phyloP scores from a whole-genome alignment of 2,113 vertebrate species.

The Pedetes capensis region DNA sequence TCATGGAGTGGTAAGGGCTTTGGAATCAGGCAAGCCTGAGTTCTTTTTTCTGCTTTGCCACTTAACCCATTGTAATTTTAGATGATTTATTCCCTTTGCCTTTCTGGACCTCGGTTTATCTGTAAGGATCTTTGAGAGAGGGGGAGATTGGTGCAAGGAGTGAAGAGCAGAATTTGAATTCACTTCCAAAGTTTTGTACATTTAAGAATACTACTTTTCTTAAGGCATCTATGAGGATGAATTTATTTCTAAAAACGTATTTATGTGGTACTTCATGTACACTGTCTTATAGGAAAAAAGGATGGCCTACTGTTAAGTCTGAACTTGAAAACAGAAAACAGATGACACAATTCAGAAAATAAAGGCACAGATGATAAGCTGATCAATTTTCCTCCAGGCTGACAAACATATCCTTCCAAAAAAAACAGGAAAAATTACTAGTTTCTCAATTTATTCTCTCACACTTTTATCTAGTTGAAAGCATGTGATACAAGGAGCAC shows the following conservation, averaged over 20 bases:
- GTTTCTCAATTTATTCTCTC: slow-evolving; percentile 31
- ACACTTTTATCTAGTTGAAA: slow-evolving; percentile 53
- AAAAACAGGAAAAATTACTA: slow-evolving; percentile 22
- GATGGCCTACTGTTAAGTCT: background rate
- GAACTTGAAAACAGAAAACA: slow-evolving; percentile 35
- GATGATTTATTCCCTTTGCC: background rate
- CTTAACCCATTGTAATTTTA: background rate
- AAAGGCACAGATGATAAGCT: too few relatives aligned
- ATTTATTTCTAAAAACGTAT: slow-evolving; percentile 5
- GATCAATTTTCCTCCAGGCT: slow-evolving; percentile 20
- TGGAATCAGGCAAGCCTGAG: background rate
- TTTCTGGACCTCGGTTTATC: background rate
- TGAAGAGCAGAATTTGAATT: slow-evolving; percentile 44
- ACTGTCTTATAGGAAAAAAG: background rate
- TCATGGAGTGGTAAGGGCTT: background rate
- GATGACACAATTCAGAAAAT: too few relatives aligned
- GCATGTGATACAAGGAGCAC: background rate
- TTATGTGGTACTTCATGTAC: background rate
- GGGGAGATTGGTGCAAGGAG: background rate
- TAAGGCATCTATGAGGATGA: background rate
- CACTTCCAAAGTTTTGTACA: slow-evolving; percentile 3
- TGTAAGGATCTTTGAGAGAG: background rate
- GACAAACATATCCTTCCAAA: background rate
- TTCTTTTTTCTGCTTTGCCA: background rate
- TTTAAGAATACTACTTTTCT: slow-evolving; percentile 53